Evolutionary conservation across 2,113 vertebrate species (phyloP), one percentile per base, ranked within the genome.

Genomic region (Eurypyga helias): DNA sequence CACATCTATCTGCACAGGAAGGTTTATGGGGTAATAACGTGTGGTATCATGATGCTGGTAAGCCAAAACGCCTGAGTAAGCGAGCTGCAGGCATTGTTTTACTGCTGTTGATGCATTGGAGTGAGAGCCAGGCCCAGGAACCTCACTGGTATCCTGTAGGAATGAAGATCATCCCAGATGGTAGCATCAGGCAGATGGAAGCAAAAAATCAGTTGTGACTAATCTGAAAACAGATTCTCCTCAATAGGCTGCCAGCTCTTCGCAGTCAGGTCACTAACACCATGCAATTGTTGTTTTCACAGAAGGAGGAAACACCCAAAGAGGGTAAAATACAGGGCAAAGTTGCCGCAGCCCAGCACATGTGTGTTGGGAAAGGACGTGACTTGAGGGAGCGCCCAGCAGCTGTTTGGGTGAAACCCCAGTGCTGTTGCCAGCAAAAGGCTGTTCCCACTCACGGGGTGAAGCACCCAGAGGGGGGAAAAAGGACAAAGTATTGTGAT

Each of bases 161-260:
- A 94, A 83, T 1, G 17, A 61, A 61, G 87, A 91, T 45, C 23
- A 66, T 65, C 75, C 81, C 93, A 89, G 57, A 94, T 87, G 84
- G 61, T 20, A 21, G 25, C 87, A 19, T 18, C 1, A 1, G 75
- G 54, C 89, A 93, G 84, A 95, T 72, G 73, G 84, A 89, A 69
- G 66, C 46, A 43, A 69, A 87, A 89, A 69, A 23, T 28, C 13
- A 4, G 48, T 31, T 38, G 73, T 91, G 89, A 89, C 89, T 85
- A 79, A 95, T 89, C 41, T 69, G 65, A 65, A 94, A 76, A 80
- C 29, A 79, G 87, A 76, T 67, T n/a, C 65, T 88, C 28, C 54
- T 83, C 0, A 0, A 57, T 1, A 4, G 33, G 72, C 91, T 83
- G 88, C 71, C 54, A 73, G 80, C 46, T 82, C 70, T 82, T 48